Base-by-base conservation (phyloP, 1,140 invertebrate genomes). In the Pseudomyrmex cubaensis region DNA sequence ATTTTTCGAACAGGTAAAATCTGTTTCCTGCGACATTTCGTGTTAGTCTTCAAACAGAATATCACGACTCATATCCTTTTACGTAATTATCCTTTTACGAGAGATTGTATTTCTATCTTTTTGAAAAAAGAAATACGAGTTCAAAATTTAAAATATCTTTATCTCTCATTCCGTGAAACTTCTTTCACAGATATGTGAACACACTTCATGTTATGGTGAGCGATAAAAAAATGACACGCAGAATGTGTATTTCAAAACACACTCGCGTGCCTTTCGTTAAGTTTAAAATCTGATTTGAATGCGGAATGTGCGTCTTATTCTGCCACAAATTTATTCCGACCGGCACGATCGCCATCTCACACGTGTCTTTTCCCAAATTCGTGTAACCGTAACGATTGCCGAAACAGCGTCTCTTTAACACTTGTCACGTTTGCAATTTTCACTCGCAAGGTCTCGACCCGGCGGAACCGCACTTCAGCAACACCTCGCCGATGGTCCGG, bases 391-490 rank as follows among this genome's bases (percentile, higher is more conserved):
- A 12, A 17, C 8, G 46, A 25, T 50, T 25, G 64, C 8, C 20
- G 64, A 35, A 69, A 69, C 50, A 1, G 12, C 4, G 15, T 57
- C 57, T 54, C 44, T 20, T 1, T 20, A 80, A 80, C 44, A 22
- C 46, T 46, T 70, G 54, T 83, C 61, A 86, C 69, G 73, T 83
- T 52, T 25, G n/a, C 20, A 35, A 83, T 56, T 83, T 83, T 80
- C 83, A 85, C 85, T 74, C 54, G 96, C 86, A 95, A 92, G 98
- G 97, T 1, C 90, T 99, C 86, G 98, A 99, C 94, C 98, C 98
- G 0, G 98, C 98, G 0, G 98, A 98, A 78, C 98, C 98, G 0
- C 97, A 98, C 91, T 99, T 99, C 93, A 97, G 97, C 86, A 96
- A 97, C 84, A 97, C 97, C 0, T 95, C 97, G 64, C 95, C 96